phyloP scores from a whole-genome alignment of 2,888 invertebrate genomes.

The Agrypnus murinus region DNA sequence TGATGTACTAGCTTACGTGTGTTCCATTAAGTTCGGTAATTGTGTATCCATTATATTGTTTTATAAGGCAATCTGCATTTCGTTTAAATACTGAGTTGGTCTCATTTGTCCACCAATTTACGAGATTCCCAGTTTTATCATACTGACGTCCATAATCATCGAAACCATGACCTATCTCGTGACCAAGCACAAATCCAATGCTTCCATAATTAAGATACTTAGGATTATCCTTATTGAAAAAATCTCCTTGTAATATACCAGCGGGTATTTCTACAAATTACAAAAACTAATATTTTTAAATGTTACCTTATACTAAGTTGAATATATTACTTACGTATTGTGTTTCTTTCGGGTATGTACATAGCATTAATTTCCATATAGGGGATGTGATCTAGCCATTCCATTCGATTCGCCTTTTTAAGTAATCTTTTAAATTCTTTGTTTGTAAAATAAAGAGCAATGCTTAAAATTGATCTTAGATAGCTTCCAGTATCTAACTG shows the following conservation, averaged over 20 bases:
- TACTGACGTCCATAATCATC: conserved; percentile 68
- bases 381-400: too few species aligned
- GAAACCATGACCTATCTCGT: conserved; percentile 90
- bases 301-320: too few species aligned
- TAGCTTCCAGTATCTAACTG: too few species aligned
- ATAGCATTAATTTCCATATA: too few species aligned
- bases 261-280: conserved; percentile 94
- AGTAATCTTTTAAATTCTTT: too few species aligned
- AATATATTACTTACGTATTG: too few species aligned
- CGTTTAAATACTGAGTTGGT: background rate
- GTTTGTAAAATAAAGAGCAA: too few species aligned
- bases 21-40: conserved; percentile 79
- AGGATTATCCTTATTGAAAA: conserved; percentile 88
- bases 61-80: conserved; percentile 88
- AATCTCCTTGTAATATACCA: conserved; percentile 89
- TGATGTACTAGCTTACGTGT: too few species aligned
- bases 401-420: too few species aligned
- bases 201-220: conserved; percentile 91
- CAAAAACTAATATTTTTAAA: too few species aligned
- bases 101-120: conserved; percentile 3
- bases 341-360: too few species aligned
- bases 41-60: conserved; percentile 91
- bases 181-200: conserved; percentile 89
- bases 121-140: conserved; percentile 22
- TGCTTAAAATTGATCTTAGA: too few species aligned